A percentile compares a stretch with the other conserved stretches of the same genome.
Conservation (phyloP, 2,797 vertebrate species). For the Morus bassanus region DNA sequence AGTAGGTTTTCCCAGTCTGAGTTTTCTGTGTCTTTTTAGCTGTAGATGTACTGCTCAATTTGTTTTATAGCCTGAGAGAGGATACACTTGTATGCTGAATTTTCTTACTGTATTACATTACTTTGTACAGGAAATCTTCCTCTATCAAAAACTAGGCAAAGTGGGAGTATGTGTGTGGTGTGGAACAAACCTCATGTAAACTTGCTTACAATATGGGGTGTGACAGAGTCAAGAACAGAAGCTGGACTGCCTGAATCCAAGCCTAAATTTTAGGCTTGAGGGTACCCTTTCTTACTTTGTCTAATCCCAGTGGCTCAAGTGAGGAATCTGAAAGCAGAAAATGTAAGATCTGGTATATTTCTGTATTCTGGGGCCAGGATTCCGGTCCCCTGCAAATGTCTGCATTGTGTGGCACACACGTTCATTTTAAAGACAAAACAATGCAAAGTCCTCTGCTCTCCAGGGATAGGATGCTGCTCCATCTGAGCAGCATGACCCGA, state of each 20-base stretch:
- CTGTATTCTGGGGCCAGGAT: neutral
- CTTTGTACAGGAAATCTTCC: neutral
- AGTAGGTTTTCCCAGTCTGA: neutral
- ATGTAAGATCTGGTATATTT: neutral
- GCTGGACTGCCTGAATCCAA: neutral
- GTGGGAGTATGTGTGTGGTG: neutral
- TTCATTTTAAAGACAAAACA: neutral
- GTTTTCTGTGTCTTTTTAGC: neutral
- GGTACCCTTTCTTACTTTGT: neutral
- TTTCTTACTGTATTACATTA: neutral
- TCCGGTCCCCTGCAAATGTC: neutral
- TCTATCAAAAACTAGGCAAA: neutral
- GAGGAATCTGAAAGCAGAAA: neutral
- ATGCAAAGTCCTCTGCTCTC: neutral
- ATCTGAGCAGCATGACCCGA: slow-evolving; percentile 3
- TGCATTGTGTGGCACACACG: fast-evolving
- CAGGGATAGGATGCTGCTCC: neutral
- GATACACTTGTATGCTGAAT: neutral
- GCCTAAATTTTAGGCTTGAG: neutral
- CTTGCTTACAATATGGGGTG: neutral
- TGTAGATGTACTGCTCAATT: neutral
- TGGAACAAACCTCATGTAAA: neutral
- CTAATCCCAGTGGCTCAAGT: neutral
- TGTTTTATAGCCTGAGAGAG: neutral
- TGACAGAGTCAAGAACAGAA: neutral